Conservation (phyloP, 2,113 vertebrate genomes). For the Rutilus rutilus region DNA sequence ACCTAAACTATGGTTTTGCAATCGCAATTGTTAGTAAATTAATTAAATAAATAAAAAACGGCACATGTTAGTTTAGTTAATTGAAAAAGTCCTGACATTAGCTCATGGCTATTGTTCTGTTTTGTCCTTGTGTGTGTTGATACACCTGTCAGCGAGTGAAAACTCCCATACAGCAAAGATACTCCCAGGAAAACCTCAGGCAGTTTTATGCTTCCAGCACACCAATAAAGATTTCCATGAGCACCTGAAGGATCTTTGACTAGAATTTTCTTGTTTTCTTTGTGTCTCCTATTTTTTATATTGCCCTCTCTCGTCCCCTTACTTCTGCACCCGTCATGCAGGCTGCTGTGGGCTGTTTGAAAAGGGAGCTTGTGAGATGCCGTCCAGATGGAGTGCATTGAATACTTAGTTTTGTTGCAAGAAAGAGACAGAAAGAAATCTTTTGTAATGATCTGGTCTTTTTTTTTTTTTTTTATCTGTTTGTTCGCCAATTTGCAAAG, state of each 20-base stretch:
- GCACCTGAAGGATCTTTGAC: not conserved
- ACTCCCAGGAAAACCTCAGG: not conserved
- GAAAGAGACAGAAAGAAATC: not conserved
- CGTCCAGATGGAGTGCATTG: slow-evolving; percentile 13
- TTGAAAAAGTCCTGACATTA: not conserved
- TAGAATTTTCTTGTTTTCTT: not conserved
- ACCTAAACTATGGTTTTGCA: not conserved
- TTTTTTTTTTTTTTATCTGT: not conserved
- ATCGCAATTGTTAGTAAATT: not conserved
- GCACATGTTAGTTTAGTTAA: not conserved
- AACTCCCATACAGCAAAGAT: not conserved
- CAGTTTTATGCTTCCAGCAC: slow-evolving; percentile 5
- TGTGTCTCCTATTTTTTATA: not conserved
- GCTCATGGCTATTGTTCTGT: not conserved
- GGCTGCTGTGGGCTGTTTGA: slow-evolving; percentile 19
- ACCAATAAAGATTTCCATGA: slow-evolving; percentile 20
- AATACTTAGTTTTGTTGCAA: slow-evolving; percentile 16
- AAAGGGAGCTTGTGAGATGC: slow-evolving; percentile 22
- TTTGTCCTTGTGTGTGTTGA: not conserved
- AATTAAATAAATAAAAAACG: not conserved
- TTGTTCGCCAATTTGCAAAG: not conserved
- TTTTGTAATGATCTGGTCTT: not conserved
- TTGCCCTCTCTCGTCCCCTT: not conserved
- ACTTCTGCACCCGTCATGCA: slow-evolving; percentile 14
- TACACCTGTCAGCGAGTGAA: slow-evolving; percentile 2